Evolutionary conservation across 2,113 vertebrate genomes (phyloP).

Genomic region (Laticauda laticaudata): DNA sequence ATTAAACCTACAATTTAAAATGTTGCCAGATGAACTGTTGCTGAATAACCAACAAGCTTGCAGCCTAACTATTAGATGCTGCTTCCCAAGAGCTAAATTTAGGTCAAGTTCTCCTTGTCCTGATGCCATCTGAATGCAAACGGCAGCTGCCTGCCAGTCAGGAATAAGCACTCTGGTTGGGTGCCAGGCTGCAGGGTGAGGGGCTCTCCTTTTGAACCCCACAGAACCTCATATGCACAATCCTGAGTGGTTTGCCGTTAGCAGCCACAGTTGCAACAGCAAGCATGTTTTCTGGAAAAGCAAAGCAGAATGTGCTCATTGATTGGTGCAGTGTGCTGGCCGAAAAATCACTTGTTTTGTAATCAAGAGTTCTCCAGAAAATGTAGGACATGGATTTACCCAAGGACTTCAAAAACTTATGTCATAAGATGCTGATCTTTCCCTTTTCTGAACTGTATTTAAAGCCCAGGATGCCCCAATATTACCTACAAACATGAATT

Average conservation of each 20-base stretch:
- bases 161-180: accelerated
- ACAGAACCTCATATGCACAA: not conserved
- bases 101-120: not conserved
- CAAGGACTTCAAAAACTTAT: not conserved
- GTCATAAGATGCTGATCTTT: not conserved
- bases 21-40: not conserved
- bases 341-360: not conserved
- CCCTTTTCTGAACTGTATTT: not conserved
- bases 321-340: not conserved
- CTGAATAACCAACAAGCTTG: not conserved
- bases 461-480: not conserved
- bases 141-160: not conserved
- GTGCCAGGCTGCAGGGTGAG: not conserved
- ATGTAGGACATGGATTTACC: too few relatives aligned
- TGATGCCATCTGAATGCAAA: constrained; percentile 16
- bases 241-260: not conserved
- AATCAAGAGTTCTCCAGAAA: not conserved
- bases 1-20: not conserved
- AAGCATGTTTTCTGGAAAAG: constrained; percentile 10
- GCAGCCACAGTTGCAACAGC: not conserved
- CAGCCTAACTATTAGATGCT: not conserved
- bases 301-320: accelerated
- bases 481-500: not conserved
- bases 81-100: not conserved
- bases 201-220: not conserved